Base-by-base conservation (phyloP, 2,113 vertebrate genomes). In the Bambusicola thoracicus region DNA sequence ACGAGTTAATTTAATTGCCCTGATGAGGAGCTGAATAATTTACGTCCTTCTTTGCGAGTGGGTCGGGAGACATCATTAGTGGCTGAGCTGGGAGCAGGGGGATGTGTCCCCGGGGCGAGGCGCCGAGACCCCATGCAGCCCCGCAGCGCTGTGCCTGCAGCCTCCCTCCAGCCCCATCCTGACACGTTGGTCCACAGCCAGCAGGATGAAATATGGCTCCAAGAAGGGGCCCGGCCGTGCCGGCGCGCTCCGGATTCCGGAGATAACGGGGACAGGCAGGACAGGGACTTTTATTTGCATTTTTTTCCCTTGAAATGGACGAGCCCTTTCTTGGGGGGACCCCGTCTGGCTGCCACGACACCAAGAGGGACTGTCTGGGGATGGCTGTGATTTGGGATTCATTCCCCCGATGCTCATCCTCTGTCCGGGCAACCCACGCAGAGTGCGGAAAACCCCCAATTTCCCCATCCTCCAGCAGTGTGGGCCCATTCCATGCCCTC, bases 21-120 rank as follows among this genome's bases (percentile, higher is more conserved):
- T 93, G 93, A 96, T 94, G 94, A 95, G 91, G 65, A 91, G 78
- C 92, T 97, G 92, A 96, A 97, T 97, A 95, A 97, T 97, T 97
- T 87, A 97, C 4, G 0, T 43, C 72, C 83, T 76, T 93, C 83
- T 76, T 93, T 81, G 40, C 0, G 2, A 94, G 84, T 46, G 62
- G 70, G 76, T 91, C 40, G 21, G 73, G 59, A 92, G 94, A 85
- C 93, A 79, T 94, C 89, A 85, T 96, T 93, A 95, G 89, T 8
- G 2, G 87, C 87, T 80, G 91, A 89, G 73, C 58, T 36, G 3
- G 3, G 51, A 17, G 51, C 51, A 7, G 46, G 30, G 36, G 46
- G 27, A 58, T 32, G 16, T 63, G 61, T 63, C 36, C 34, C 34
- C 58, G 13, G 21, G 75, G 68, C 6, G 46, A 25, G 46, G 11